A percentile compares a stretch with the other conserved stretches of the same genome.
These are phyloP conservation scores for Marmota monax DNA, from an alignment of 2,113 vertebrate species.

Conservation along the genomic window DNA sequence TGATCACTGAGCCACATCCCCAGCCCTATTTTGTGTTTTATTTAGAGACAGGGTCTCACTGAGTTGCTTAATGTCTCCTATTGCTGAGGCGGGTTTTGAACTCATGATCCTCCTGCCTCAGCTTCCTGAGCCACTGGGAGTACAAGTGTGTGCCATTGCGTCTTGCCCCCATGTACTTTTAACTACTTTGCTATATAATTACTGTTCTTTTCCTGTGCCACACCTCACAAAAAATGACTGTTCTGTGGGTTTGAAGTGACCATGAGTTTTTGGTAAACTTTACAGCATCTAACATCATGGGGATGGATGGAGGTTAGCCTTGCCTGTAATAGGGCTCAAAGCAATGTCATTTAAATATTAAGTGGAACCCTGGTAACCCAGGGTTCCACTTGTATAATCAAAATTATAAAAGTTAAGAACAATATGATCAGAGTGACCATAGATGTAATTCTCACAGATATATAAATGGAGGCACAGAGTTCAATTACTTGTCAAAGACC, in stretches of 20 bases:
- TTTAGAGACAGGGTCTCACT: no score
- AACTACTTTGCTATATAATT: background rate
- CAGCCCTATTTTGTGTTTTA: no score
- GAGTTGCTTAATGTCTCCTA: no score
- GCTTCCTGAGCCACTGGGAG: no score
- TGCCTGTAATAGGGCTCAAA: background rate
- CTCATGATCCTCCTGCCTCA: no score
- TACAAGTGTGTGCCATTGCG: no score
- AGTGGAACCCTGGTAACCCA: background rate
- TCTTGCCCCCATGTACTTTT: background rate
- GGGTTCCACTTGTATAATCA: background rate
- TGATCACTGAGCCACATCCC: no score
- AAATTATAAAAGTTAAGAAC: background rate
- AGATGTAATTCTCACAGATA: background rate
- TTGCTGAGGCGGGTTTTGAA: no score
- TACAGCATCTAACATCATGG: background rate
- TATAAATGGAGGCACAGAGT: background rate
- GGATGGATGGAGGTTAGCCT: background rate
- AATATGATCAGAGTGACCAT: background rate
- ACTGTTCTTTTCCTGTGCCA: background rate
- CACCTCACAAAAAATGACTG: constrained; percentile 34
- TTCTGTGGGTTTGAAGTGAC: background rate
- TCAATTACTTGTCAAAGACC: background rate
- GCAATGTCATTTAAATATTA: background rate
- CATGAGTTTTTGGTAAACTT: background rate